Evolutionary conservation across 2,113 vertebrate species (phyloP), one percentile per base, ranked within the genome.

Genomic region (Tympanuchus pallidicinctus): DNA sequence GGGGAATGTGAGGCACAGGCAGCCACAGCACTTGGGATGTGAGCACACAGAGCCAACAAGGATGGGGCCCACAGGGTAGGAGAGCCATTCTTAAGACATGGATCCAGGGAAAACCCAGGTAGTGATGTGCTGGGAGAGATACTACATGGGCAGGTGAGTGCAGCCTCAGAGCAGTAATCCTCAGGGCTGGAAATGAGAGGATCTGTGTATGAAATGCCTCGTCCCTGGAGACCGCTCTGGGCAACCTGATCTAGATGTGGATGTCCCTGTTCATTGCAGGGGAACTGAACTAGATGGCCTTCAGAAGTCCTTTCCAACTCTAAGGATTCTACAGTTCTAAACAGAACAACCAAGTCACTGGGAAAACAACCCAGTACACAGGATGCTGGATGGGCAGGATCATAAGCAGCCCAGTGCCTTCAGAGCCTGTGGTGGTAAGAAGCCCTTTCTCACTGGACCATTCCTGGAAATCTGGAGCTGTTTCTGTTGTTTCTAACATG

Each of bases 391-490:
- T 6, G 47, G 25, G 42, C 0, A 7, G 30, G 15, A n/a, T 19
- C 42, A 10, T 3, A n/a, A 82, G 21, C 56, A 85, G 75, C 10
- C 0, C 56, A 13, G 28, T 15, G 43, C 6, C 52, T 40, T 18
- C 64, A 48, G 56, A 6, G 22, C 13, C 36, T 3, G n/a, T 45
- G 48, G 42, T 7, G 30, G 3, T 60, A 43, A 38, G 30, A 64
- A 36, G 32, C 4, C 11, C 65, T 67, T 36, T 13, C 60, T 54
- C 50, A 36, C 64, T 16, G 65, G 8, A 77, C 40, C 24, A 32
- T 91, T 92, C 77, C 90, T 67, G 82, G 74, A 92, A 92, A 78
- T 43, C 45, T 86, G 70, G 50, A 63, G 42, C 10, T 71, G 65
- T 78, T 87, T 74, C 84, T 61, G 45, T 11, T 71, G 69, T 78